phyloP scores from a whole-genome alignment of 2,113 vertebrate species.

The Struthio camelus region DNA sequence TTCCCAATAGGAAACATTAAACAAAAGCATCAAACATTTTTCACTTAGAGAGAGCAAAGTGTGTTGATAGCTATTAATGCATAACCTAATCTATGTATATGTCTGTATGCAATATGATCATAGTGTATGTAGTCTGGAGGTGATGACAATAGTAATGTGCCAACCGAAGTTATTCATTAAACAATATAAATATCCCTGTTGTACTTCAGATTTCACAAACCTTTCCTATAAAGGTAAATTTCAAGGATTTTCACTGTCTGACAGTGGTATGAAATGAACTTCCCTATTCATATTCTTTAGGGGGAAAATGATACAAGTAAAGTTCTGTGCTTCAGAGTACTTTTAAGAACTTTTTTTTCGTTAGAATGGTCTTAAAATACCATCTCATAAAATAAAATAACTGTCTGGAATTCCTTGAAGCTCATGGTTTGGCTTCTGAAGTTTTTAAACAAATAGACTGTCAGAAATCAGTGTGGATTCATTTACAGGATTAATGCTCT shows the following conservation, averaged over 20 bases:
- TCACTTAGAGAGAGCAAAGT: background rate
- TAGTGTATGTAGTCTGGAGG: background rate
- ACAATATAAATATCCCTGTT: background rate
- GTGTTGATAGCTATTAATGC: background rate
- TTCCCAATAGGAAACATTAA: background rate
- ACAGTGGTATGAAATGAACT: constrained; percentile 10
- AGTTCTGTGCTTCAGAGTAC: constrained; percentile 36
- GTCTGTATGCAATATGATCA: background rate
- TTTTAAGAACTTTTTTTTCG: constrained; percentile 54
- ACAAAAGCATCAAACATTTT: background rate
- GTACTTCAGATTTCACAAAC: background rate
- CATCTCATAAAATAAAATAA: constrained; percentile 71
- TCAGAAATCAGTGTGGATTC: constrained; percentile 73
- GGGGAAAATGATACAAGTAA: constrained; percentile 3
- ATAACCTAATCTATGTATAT: background rate
- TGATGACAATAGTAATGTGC: background rate
- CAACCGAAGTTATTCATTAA: background rate
- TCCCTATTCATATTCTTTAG: constrained; percentile 4
- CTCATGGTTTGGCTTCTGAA: constrained; percentile 76
- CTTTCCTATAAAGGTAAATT: background rate
- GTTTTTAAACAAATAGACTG: constrained; percentile 78
- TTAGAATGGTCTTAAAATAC: constrained; percentile 70
- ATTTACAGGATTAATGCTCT: constrained; percentile 71
- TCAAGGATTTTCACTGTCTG: background rate
- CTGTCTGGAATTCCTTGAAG: constrained; percentile 80